Conservation (phyloP, 2,888 invertebrate species). For the Tipula confusa region DNA sequence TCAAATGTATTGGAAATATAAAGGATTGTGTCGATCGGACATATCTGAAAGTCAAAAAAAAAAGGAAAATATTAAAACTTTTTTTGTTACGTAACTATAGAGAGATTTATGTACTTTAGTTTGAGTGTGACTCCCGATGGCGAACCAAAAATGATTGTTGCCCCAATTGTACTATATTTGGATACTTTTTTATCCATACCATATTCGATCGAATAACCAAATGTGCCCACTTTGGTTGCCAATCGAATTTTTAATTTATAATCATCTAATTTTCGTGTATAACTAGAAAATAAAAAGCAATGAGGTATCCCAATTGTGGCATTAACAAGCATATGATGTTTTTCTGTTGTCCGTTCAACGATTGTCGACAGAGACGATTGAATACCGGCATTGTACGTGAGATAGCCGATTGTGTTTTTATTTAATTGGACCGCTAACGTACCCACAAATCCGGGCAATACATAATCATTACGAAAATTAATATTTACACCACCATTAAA, state of each 20-base stretch:
- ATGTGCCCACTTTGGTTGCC: constrained; percentile 74
- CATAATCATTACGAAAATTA: constrained; percentile 72
- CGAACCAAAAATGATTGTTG: constrained; percentile 77
- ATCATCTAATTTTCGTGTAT: constrained; percentile 75
- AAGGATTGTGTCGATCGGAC: constrained; percentile 83
- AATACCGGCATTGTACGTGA: constrained; percentile 71
- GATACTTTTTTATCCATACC: constrained; percentile 91
- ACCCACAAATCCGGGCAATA: constrained; percentile 70
- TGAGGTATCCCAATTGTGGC: constrained; percentile 79
- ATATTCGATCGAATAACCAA: constrained; percentile 83
- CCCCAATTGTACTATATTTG: constrained; percentile 80
- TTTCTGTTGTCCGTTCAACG: constrained; percentile 71
- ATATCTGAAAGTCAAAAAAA: constrained; percentile 61
- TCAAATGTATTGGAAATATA: constrained; percentile 82
- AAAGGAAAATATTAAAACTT: background rate
- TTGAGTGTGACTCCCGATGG: constrained; percentile 86
- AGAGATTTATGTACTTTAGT: constrained; percentile 60
- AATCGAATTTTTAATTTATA: constrained; percentile 73
- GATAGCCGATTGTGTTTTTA: constrained; percentile 80
- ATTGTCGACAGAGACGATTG: constrained; percentile 75
- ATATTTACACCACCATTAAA: constrained; percentile 70
- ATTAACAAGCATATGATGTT: constrained; percentile 62
- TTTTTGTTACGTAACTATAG: background rate
- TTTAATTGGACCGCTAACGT: constrained; percentile 82
- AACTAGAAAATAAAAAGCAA: constrained; percentile 68